Evolutionary conservation across 2,113 vertebrate species (phyloP), one percentile per base, ranked within the genome.

Genomic region (Epinephelus moara): DNA sequence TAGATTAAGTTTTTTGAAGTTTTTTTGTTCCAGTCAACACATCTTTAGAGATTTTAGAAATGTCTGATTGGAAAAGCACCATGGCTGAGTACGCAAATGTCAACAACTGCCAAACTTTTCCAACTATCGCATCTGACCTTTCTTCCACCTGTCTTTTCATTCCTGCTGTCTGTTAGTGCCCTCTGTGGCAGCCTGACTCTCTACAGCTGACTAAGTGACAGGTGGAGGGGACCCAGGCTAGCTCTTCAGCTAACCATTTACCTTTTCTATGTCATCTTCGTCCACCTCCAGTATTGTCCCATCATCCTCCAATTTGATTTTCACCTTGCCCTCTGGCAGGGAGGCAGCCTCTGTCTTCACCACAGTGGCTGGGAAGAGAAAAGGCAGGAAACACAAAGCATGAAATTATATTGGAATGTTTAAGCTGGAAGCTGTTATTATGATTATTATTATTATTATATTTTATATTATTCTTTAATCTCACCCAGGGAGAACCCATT

Each of bases 211-310:
- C 55, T 42, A 10, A 77, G 23, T 60, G 62, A 74, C 77, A 68
- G 67, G 76, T 63, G 67, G 19, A 49, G 73, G 56, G 4, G 30
- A 70, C 80, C 63, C 57, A 63, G 55, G 18, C 18, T 52, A 61
- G 62, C 55, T 62, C 45, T 25, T 37, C 33, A 37, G 33, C 11
- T 12, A 45, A 45, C 12, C 23, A 30, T 33, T 70, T 37, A 99
- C 98, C 97, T 99, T 99, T 88, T 99, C 98, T 59, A 98, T 89
- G 0, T 99, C 98, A 0, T 99, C 98, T 89, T 99, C 98, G 0
- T 99, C 98, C 86, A 99, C 98, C 6, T 99, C 98, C 94, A 99
- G 95, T 63, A 97, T 0, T 0, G 97, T 91, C 89, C 97, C 96
- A 2, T 99, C 97, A 0, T 98, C 95, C 91, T 99, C 97, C 86